These are phyloP conservation scores for Acinonyx jubatus DNA, from an alignment of 2,113 vertebrate species.

Conservation along the genomic window DNA sequence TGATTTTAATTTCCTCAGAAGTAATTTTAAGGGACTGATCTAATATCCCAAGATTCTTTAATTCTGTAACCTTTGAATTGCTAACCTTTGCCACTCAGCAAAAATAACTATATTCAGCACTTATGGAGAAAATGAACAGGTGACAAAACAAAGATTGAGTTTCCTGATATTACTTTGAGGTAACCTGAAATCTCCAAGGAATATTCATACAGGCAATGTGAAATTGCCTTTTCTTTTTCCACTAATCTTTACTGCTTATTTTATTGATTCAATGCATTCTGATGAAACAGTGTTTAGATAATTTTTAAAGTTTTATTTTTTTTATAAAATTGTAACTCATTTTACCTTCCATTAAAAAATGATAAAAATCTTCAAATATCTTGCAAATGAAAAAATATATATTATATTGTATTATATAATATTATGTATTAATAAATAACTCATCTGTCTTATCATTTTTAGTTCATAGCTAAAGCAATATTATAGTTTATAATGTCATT, in stretches of 20 bases:
- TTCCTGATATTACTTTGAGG: conserved; percentile 14
- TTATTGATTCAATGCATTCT: conserved; percentile 30
- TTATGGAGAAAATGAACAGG: neutral
- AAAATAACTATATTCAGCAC: neutral
- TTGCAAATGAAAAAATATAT: neutral
- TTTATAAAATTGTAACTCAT: neutral
- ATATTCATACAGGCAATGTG: neutral
- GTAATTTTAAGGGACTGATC: neutral
- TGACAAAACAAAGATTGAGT: neutral
- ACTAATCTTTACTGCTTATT: conserved; percentile 13
- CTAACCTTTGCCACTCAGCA: neutral
- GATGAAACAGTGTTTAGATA: neutral
- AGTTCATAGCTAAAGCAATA: neutral
- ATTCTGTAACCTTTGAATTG: neutral
- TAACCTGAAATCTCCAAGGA: neutral
- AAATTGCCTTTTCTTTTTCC: neutral
- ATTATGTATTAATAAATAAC: neutral
- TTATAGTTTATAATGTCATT: neutral
- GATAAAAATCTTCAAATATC: neutral
- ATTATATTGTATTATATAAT: neutral
- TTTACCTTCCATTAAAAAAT: neutral
- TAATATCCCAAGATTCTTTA: neutral
- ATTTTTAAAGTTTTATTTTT: neutral
- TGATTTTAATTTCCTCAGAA: neutral
- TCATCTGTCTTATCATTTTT: neutral